A percentile compares a stretch with the other conserved stretches of the same genome.
Conservation (phyloP, 1,140 invertebrate species). For the Heliconius congener region DNA sequence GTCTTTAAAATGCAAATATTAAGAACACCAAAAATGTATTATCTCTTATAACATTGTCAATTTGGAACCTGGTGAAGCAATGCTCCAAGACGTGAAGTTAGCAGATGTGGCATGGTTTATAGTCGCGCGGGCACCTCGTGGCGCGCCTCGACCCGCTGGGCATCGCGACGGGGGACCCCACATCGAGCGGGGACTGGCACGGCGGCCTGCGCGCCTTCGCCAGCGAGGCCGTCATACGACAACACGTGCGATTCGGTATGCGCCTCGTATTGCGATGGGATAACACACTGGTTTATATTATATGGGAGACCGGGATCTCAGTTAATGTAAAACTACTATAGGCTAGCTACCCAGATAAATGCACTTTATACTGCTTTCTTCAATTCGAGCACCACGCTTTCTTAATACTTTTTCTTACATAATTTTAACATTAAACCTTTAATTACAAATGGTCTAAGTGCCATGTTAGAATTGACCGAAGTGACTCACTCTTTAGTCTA, state of each 20-base stretch:
- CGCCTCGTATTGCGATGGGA: slow-evolving; percentile 25
- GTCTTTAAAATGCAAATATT: too few relatives aligned
- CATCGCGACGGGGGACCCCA: slow-evolving; percentile 83
- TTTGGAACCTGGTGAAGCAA: too few relatives aligned
- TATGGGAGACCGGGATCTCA: background rate
- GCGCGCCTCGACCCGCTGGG: slow-evolving; percentile 96
- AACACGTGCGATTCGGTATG: slow-evolving; percentile 81
- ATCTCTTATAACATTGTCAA: too few relatives aligned
- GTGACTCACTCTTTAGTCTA: too few relatives aligned
- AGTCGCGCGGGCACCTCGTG: slow-evolving; percentile 97
- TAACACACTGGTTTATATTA: background rate
- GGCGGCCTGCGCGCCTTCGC: slow-evolving; percentile 74
- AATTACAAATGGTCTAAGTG: background rate
- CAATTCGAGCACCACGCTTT: slow-evolving; percentile 3
- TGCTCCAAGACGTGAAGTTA: too few relatives aligned
- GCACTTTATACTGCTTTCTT: slow-evolving; percentile 8
- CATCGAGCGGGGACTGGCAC: slow-evolving; percentile 72
- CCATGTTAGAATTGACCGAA: too few relatives aligned
- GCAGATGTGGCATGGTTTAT: background rate
- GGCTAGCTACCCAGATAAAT: slow-evolving; percentile 11
- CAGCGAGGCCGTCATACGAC: slow-evolving; percentile 78
- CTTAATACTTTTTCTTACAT: background rate
- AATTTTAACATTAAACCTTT: background rate
- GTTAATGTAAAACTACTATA: background rate
- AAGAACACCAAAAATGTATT: too few relatives aligned